Base-by-base conservation (phyloP, 2,113 vertebrate genomes). In the Pristiophorus japonicus region DNA sequence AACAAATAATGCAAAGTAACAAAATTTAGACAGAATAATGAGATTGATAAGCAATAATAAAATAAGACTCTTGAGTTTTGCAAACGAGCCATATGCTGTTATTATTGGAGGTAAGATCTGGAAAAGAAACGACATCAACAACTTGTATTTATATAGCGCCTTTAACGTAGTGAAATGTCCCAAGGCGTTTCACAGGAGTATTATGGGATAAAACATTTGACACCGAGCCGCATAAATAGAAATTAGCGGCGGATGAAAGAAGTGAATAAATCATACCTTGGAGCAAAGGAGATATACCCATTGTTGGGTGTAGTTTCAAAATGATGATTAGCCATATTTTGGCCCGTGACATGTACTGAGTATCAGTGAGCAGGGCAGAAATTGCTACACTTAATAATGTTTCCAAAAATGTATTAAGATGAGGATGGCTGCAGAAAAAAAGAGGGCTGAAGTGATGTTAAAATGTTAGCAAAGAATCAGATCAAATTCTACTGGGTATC, bases 61-160 rank as follows among this genome's bases (percentile, higher is more conserved):
- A 90, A 90, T 91, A 91, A 62, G 87, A 91, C 47, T 7, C 59
- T n/a, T n/a, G 55, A 91, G 0, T n/a, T 91, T 55, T 91, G 87
- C 87, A 18, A 91, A 34, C n/a, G 22, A 87, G 5, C 18, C 84
- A 85, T 51, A 85, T 47, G 42, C 84, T 45, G 27, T 90, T 62
- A 27, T 0, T 62, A 30, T 11, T 6, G 51, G 27, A 90, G 55
- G 12, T 30, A n/a, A 62, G 34, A 11, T 62, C 30, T 91, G 51
- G 87, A 10, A 62, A 87, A 27, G 20, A 62, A 62, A n/a, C n/a
- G n/a, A n/a, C n/a, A n/a, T n/a, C n/a, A n/a, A n/a, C n/a, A n/a
- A n/a, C n/a, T n/a, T n/a, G n/a, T n/a, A n/a, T n/a, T n/a, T n/a
- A n/a, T n/a, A n/a, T n/a, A n/a, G n/a, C n/a, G n/a, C n/a, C n/a